These are phyloP conservation scores for Vulpes ferrilata DNA, from an alignment of 2,113 vertebrate genomes.

Conservation along the genomic window DNA sequence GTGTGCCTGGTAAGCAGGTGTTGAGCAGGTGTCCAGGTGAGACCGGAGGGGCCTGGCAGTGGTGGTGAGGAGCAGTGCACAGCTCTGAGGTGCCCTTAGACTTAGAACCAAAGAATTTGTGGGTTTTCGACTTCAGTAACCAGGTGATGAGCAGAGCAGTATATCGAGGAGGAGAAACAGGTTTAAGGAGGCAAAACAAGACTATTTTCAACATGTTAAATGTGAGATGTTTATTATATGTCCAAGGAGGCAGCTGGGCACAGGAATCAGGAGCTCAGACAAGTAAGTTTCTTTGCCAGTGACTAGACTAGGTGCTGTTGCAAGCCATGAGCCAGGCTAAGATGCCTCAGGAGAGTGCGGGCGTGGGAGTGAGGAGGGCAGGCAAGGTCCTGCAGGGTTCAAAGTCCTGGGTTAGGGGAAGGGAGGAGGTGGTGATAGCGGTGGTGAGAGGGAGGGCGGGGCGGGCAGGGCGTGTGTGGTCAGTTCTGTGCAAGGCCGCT, in stretches of 20 bases:
- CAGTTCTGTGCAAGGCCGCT: neutral
- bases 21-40: neutral
- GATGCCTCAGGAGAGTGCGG: rapidly evolving
- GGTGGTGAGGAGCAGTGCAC: neutral
- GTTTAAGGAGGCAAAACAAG: neutral
- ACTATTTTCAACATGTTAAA: neutral
- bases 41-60: neutral
- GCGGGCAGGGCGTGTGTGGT: neutral
- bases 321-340: rapidly evolving
- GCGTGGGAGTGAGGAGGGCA: neutral
- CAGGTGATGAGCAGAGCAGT: neutral
- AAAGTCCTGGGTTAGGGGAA: neutral
- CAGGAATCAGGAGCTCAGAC: neutral
- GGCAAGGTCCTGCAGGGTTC: too few species aligned
- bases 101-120: neutral
- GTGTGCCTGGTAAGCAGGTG: rapidly evolving
- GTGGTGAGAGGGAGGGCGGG: rapidly evolving
- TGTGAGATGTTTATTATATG: rapidly evolving
- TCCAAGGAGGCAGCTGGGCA: neutral
- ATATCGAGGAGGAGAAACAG: neutral
- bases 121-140: neutral
- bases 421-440: rapidly evolving
- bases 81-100: neutral
- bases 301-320: neutral
- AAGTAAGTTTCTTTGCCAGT: neutral